Base-by-base conservation (phyloP, 2,797 vertebrate genomes). In the Alectoris magna region DNA sequence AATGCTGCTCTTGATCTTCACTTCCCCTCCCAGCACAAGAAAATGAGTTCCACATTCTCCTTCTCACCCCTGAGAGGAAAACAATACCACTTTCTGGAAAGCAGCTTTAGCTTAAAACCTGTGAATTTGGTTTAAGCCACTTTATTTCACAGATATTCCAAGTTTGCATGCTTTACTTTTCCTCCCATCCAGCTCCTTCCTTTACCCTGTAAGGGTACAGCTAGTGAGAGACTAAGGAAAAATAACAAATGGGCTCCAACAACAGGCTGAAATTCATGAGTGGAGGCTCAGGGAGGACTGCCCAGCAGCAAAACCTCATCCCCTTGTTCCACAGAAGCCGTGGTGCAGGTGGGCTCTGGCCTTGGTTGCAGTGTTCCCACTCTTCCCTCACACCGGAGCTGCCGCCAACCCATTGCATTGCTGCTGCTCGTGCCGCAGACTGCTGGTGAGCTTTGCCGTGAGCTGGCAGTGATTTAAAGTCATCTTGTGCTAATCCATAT, bases 401-500 rank as follows among this genome's bases (percentile, higher is more conserved):
- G 24, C 56, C 2, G 4, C 69, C 58, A 56, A 51, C 51, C 77
- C 46, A 14, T 27, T 23, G 1, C 44, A 4, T 38, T 24, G 0
- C 48, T 6, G 3, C 16, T n/a, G 69, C 56, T 68, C 24, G 21
- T 39, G 87, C 39, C 75, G 70, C 60, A 29, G 56, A 11, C n/a
- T 14, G 14, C 73, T 14, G 80, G 59, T 56, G 49, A 23, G 77
- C 91, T 90, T 82, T 58, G 81, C 84, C 10, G 0, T 17, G 83
- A 60, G 76, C 94, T 88, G 93, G 93, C 95, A 92, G 91, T 76
- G 83, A 84, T 93, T 96, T 93, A 88, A 94, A 95, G 88, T 68
- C 97, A 92, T 93, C 91, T 93, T 36, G 66, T 11, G 43, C 92
- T 97, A 97, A 97, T 97, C 95, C 97, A 94, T 62, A 93, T 84